Percentiles rank a stretch among this genome's conserved stretches.
Evolutionary conservation across 1,140 invertebrate genomes (phyloP).

Genomic region (Scaptodrosophila lebanonensis): DNA sequence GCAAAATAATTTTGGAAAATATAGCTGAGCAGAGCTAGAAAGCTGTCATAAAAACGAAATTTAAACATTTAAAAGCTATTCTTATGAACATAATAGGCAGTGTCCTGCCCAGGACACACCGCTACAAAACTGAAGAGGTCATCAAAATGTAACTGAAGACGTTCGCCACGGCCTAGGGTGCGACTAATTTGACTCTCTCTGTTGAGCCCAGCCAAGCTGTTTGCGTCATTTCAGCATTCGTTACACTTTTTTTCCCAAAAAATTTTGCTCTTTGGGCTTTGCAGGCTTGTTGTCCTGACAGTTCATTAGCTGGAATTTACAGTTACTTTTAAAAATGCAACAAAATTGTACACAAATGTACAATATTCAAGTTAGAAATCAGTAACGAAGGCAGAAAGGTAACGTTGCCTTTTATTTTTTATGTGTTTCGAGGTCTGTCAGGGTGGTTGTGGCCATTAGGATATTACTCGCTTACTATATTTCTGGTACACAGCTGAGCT

Average conservation of each 20-base stretch:
- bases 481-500: constrained; percentile 45
- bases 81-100: constrained; percentile 44
- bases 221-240: constrained; percentile 55
- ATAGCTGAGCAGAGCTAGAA: constrained; percentile 11
- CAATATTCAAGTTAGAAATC: constrained; percentile 1
- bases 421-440: not conserved
- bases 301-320: constrained; percentile 64
- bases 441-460: constrained; percentile 5
- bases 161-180: constrained; percentile 35
- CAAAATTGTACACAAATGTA: constrained; percentile 42
- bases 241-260: constrained; percentile 43
- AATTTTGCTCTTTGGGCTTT: constrained; percentile 5
- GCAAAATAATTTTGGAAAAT: constrained; percentile 51
- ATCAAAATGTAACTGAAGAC: constrained; percentile 74
- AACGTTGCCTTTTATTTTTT: constrained; percentile 44
- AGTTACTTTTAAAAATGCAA: constrained; percentile 49
- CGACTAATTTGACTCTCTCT: constrained; percentile 62
- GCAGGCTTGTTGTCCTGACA: constrained; percentile 23
- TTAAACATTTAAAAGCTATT: constrained; percentile 64
- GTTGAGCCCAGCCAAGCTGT: constrained; percentile 20
- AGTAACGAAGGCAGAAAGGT: constrained; percentile 36
- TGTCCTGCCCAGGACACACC: constrained; percentile 4
- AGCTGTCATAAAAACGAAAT: constrained; percentile 48
- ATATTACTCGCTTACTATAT: constrained; percentile 37
- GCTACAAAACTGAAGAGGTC: constrained; percentile 56